Conservation (phyloP, 2,797 vertebrate genomes). For the Hybognathus amarus region DNA sequence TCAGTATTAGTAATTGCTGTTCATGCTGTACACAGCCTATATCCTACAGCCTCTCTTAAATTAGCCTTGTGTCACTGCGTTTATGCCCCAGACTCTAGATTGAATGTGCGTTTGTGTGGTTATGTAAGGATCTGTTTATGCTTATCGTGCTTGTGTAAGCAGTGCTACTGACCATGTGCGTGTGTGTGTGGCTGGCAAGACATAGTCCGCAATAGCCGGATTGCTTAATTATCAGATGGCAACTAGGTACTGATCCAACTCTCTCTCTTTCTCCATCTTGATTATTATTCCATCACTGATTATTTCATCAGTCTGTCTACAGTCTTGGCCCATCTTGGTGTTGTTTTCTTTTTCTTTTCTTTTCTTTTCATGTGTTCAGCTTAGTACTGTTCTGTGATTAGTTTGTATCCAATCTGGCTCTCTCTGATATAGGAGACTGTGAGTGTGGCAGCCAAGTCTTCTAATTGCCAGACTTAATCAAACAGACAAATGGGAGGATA, state of each 20-base stretch:
- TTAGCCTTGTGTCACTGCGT: constrained; percentile 53
- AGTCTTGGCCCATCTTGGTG: constrained; percentile 56
- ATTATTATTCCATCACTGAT: constrained; percentile 67
- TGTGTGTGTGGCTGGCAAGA: background rate
- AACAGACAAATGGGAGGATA: constrained; percentile 76
- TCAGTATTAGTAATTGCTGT: constrained; percentile 59
- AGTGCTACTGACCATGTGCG: constrained; percentile 2
- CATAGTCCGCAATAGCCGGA: constrained; percentile 47
- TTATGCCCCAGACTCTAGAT: constrained; percentile 37
- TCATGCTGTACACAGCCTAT: constrained; percentile 51
- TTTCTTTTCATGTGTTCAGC: constrained; percentile 41
- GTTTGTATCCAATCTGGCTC: constrained; percentile 72
- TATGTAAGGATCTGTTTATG: constrained; percentile 48
- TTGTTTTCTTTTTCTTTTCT: constrained; percentile 32
- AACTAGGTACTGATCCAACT: constrained; percentile 21
- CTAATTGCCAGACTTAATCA: constrained; percentile 81
- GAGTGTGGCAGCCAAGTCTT: constrained; percentile 61
- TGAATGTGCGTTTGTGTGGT: constrained; percentile 37
- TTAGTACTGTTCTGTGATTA: constrained; percentile 66
- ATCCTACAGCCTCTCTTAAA: constrained; percentile 43
- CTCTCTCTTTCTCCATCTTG: constrained; percentile 51
- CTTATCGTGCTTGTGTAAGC: constrained; percentile 46
- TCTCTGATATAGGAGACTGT: constrained; percentile 62
- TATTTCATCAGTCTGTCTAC: constrained; percentile 65
- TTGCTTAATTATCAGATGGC: constrained; percentile 61